Percentiles rank a stretch among this genome's conserved stretches.
Conservation (phyloP, 2,888 invertebrate genomes). For the Subacronicta megacephala region DNA sequence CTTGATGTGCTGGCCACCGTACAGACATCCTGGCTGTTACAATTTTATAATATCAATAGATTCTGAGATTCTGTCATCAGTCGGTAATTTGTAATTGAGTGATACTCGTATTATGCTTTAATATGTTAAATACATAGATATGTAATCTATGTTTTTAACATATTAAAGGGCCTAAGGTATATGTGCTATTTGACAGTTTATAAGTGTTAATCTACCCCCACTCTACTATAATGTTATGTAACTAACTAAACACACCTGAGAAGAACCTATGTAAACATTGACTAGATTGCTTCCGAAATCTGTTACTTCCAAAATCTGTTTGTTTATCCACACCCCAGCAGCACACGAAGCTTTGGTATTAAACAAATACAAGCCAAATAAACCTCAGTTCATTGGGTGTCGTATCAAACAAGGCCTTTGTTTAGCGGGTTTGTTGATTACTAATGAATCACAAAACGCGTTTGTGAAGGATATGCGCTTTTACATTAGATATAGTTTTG, state of each 20-base stretch:
- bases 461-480: slow-evolving; percentile 48
- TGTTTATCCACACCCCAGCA: slow-evolving; percentile 63
- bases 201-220: slow-evolving; percentile 39
- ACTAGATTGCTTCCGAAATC: slow-evolving; percentile 72
- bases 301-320: slow-evolving; percentile 72
- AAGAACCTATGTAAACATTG: slow-evolving; percentile 67
- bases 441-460: slow-evolving; percentile 54
- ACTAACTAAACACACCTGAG: slow-evolving; percentile 48
- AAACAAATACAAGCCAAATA: slow-evolving; percentile 76
- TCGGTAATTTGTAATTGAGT: too few species aligned
- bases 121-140: too few species aligned
- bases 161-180: too few species aligned
- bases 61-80: too few species aligned
- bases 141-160: too few species aligned
- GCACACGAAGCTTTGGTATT: slow-evolving; percentile 57
- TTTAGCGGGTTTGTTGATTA: slow-evolving; percentile 54
- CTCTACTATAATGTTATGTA: slow-evolving; percentile 30
- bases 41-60: too few species aligned
- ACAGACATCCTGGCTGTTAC: too few species aligned
- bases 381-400: slow-evolving; percentile 65
- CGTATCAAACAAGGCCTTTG: slow-evolving; percentile 58
- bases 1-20: too few species aligned
- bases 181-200: background rate
- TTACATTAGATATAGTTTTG: slow-evolving; percentile 10
- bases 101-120: too few species aligned